Evolutionary conservation across 1,140 invertebrate species (phyloP).

Genomic region (Apocrypta bakeri): DNA sequence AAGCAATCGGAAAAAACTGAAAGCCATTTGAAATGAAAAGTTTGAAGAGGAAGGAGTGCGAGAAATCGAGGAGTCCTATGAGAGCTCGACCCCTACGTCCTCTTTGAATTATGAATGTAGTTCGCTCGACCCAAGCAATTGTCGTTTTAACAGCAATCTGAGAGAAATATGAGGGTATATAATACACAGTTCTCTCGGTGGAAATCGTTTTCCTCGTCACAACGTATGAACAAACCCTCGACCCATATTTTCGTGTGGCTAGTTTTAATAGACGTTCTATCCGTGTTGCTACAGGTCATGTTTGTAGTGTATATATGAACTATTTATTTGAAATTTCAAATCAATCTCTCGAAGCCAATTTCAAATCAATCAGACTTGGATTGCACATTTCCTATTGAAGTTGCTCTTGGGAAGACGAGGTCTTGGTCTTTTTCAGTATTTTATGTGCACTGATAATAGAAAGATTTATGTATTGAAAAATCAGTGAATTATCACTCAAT

Average conservation of each 20-base stretch:
- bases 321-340: background rate
- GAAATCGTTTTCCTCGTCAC: background rate
- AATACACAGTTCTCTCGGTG: background rate
- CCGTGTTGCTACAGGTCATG: constrained; percentile 16
- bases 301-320: background rate
- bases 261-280: constrained; percentile 28
- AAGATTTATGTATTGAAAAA: too few species aligned
- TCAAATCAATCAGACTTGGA: constrained; percentile 9
- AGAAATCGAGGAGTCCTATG: background rate
- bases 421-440: background rate
- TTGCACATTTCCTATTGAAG: constrained; percentile 4
- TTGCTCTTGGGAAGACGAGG: background rate
- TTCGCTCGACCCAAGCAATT: background rate
- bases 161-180: background rate
- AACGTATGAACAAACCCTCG: constrained; percentile 19
- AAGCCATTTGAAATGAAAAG: background rate
- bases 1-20: background rate
- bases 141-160: background rate
- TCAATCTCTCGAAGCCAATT: too few species aligned
- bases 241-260: constrained; percentile 17
- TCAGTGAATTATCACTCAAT: too few species aligned
- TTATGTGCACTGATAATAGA: too few species aligned
- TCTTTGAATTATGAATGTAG: background rate
- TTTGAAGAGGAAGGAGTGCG: too few species aligned
- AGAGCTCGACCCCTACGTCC: background rate